phyloP scores from a whole-genome alignment of 2,797 vertebrate genomes.

The Phrynocephalus forsythii region DNA sequence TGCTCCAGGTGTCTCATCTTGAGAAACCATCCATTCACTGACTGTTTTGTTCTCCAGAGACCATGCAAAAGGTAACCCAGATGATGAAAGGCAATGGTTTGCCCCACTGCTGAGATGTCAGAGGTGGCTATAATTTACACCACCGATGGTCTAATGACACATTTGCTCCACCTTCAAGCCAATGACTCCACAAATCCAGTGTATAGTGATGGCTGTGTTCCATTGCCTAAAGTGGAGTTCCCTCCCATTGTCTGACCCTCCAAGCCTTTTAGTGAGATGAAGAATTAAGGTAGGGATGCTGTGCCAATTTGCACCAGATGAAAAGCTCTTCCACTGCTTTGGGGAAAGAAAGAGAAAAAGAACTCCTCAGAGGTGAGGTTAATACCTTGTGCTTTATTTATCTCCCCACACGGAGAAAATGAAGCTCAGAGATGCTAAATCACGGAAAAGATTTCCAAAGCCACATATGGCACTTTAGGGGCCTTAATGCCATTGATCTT shows the following conservation, averaged over 20 bases:
- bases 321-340: not conserved
- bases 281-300: constrained; percentile 4
- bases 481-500: constrained; percentile 41
- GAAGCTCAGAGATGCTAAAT: constrained; percentile 38
- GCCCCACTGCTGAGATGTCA: not conserved
- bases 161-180: not conserved
- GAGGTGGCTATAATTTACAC: not conserved
- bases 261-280: not conserved
- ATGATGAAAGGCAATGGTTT: not conserved
- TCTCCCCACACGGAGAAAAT: constrained; percentile 39
- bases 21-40: not conserved
- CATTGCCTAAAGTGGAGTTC: not conserved
- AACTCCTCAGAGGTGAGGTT: constrained; percentile 10
- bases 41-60: not conserved
- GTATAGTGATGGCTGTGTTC: not conserved
- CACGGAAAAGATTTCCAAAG: constrained; percentile 41
- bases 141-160: not conserved
- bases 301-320: constrained; percentile 12
- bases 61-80: not conserved
- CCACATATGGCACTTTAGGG: constrained; percentile 32
- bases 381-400: constrained; percentile 36
- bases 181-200: constrained; percentile 15
- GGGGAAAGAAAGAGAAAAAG: not conserved
- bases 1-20: too few relatives aligned
- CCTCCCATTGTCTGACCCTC: constrained; percentile 3